Base-by-base conservation (phyloP, 2,797 vertebrate species). In the Xenopus petersii region DNA sequence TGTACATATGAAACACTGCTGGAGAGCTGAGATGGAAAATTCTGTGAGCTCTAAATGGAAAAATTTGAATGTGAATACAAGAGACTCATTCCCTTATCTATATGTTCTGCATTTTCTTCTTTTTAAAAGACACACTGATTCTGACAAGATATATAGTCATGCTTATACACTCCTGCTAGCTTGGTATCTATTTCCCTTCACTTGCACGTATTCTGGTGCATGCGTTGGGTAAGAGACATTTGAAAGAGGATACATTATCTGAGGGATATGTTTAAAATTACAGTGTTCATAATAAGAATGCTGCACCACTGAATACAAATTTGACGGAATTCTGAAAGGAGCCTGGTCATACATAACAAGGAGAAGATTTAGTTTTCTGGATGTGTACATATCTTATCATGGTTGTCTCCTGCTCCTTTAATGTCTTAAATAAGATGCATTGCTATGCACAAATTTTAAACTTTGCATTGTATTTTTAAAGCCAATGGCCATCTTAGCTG, bases 11-110 rank as follows among this genome's bases (percentile, higher is more conserved):
- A 86, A 88, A 83, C 87, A 81, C 85, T 83, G 80, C 84, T 82
- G 82, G 80, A 86, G 80, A 90, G 82, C 81, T 87, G 87, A 86
- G 84, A 84, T 87, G 87, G 80, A 84, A 88, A 88, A 88, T 79
- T 79, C 11, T 85, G 83, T 82, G 75, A 86, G 86, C 87, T 88
- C 87, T 87, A 88, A 88, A 87, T 85, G 82, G 85, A 81, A 56
- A 86, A 82, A 87, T 83, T 86, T 84, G 84, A 87, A 85, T 86
- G 83, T 83, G 85, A 84, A 83, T 84, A 74, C 75, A 71, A 83
- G 75, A 83, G 75, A 71, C n/a, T 87, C 81, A 80, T 84, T 86
- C 81, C 87, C 84, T 83, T 82, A 85, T 85, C 79, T 84, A 83
- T 56, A 67, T 81, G 86, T 85, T 88, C 81, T 77, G 81, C 83